phyloP scores from a whole-genome alignment of 2,888 invertebrate species.

The Leptinotarsa peninsularis region DNA sequence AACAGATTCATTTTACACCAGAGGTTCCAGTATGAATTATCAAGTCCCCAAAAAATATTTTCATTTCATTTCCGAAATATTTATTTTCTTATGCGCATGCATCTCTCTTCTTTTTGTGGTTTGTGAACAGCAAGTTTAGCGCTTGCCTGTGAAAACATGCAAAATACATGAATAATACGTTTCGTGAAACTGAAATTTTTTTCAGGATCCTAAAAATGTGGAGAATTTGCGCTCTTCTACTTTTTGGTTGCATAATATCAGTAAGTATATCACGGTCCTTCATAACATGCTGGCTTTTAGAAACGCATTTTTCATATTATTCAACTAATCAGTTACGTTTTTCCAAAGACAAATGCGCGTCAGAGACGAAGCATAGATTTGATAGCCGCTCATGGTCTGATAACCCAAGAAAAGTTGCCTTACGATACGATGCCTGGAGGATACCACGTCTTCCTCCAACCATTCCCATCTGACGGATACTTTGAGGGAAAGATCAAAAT shows the following conservation, averaged over 20 bases:
- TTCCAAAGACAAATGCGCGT: constrained; percentile 43
- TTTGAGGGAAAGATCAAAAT: constrained; percentile 79
- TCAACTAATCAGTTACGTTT: background rate
- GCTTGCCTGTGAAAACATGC: too few relatives aligned
- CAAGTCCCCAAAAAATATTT: background rate
- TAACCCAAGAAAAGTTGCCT: constrained; percentile 74
- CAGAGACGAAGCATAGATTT: constrained; percentile 75
- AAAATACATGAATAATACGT: too few relatives aligned
- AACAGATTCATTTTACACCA: too few relatives aligned
- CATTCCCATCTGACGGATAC: constrained; percentile 73
- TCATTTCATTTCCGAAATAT: background rate
- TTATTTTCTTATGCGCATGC: background rate
- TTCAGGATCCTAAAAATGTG: constrained; percentile 36
- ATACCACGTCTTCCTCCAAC: constrained; percentile 77
- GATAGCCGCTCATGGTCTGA: constrained; percentile 75
- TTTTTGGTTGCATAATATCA: constrained; percentile 33
- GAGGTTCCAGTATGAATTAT: too few relatives aligned
- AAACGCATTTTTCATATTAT: background rate
- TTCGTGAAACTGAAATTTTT: constrained; percentile 2
- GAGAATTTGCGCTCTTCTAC: constrained; percentile 30
- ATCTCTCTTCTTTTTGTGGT: background rate
- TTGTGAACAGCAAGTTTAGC: background rate
- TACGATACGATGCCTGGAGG: constrained; percentile 74
- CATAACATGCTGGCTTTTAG: too few relatives aligned
- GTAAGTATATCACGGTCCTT: constrained; percentile 28